Conservation (phyloP, 2,113 vertebrate species). For the Scartelaos histophorus region DNA sequence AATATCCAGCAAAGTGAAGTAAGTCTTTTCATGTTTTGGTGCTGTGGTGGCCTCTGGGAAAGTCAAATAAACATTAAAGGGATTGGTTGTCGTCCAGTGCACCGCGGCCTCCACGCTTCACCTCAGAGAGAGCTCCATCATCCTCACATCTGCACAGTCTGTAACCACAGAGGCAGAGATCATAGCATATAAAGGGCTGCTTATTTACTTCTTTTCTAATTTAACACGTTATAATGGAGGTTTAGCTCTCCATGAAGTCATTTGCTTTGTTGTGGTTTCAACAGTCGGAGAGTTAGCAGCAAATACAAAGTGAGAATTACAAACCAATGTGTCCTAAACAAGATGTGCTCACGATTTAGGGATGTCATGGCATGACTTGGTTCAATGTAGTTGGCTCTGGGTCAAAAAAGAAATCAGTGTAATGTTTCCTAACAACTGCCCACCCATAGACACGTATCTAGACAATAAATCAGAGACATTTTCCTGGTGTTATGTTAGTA, state of each 20-base stretch:
- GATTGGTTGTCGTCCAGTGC: slow-evolving; percentile 50
- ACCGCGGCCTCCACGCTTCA: slow-evolving; percentile 27
- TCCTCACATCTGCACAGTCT: slow-evolving; percentile 40
- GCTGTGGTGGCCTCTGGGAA: slow-evolving; percentile 43
- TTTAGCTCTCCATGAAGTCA: slow-evolving; percentile 1
- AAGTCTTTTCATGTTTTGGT: slow-evolving; percentile 52
- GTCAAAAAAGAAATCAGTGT: neutral
- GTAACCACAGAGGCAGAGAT: slow-evolving; percentile 8
- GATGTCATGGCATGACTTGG: neutral
- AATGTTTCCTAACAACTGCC: neutral
- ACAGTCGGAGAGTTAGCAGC: neutral
- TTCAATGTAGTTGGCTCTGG: neutral
- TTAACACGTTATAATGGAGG: neutral
- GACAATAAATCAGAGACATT: neutral
- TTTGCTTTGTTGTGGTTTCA: slow-evolving; percentile 1
- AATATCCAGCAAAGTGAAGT: slow-evolving; percentile 61
- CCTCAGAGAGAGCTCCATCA: slow-evolving; percentile 28
- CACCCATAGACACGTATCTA: neutral
- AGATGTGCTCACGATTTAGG: neutral
- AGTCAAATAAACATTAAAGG: slow-evolving; percentile 67
- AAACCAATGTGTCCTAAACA: neutral
- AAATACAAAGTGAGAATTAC: neutral
- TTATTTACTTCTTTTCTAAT: slow-evolving; percentile 10
- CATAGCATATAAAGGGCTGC: neutral
- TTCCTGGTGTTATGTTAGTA: neutral